Percentiles rank a stretch among this genome's conserved stretches.
These are phyloP conservation scores for Amniataba percoides DNA, from an alignment of 2,797 vertebrate genomes.

Conservation along the genomic window DNA sequence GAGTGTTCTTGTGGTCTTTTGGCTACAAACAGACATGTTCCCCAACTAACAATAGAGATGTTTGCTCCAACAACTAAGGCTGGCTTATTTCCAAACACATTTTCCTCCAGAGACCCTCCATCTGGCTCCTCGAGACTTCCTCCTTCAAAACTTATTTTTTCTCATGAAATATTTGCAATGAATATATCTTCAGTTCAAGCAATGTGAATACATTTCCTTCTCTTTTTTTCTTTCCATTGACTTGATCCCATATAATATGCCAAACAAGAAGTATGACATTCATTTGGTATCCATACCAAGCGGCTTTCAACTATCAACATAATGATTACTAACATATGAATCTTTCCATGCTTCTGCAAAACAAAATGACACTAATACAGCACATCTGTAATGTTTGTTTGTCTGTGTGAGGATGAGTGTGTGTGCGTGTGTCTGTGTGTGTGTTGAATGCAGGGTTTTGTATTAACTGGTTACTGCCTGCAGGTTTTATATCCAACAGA, in stretches of 20 bases:
- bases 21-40: no score
- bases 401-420: conserved; percentile 7
- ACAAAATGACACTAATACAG: neutral
- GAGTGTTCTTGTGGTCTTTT: no score
- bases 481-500: conserved; percentile 47
- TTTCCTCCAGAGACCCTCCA: neutral
- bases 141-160: no score
- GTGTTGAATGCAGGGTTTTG: neutral
- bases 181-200: neutral
- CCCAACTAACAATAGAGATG: no score
- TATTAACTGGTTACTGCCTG: conserved; percentile 3
- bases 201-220: neutral
- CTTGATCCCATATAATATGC: neutral
- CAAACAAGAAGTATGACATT: neutral
- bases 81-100: neutral
- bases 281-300: neutral
- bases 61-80: neutral
- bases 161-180: neutral
- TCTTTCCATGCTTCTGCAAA: neutral
- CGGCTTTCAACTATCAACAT: neutral
- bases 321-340: neutral
- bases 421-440: no score
- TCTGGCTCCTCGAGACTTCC: no score
- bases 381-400: conserved; percentile 5
- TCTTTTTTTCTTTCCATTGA: neutral